Percentiles rank a stretch among this genome's conserved stretches.
Conservation (phyloP, 64 coral and sea anemone genomes). For the Montipora efflorescens region DNA sequence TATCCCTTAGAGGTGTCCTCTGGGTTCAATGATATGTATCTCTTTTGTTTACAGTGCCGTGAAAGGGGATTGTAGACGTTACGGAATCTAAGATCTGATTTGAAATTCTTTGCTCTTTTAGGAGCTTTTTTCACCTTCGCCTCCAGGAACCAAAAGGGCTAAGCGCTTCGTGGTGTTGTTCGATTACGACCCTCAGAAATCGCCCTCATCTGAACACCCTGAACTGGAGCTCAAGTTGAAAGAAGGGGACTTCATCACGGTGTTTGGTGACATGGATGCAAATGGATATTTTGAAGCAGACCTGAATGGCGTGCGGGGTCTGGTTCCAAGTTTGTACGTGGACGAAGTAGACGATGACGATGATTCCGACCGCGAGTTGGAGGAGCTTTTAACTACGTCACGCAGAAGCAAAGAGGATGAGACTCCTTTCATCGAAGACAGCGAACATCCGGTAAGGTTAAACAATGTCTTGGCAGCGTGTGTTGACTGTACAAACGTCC, state of each 20-base stretch:
- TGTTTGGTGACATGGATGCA: slow-evolving; percentile 89
- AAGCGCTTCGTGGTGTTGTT: slow-evolving; percentile 83
- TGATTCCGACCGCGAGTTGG: slow-evolving; percentile 47
- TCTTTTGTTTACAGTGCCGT: not conserved
- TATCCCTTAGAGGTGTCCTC: too few species aligned
- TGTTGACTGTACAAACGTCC: not conserved
- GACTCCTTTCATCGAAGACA: slow-evolving; percentile 31
- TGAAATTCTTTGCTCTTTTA: not conserved
- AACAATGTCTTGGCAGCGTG: not conserved
- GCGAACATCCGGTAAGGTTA: slow-evolving; percentile 10
- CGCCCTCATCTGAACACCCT: slow-evolving; percentile 76
- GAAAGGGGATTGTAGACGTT: not conserved
- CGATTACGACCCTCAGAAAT: slow-evolving; percentile 90
- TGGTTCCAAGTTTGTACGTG: slow-evolving; percentile 88
- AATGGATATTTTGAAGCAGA: slow-evolving; percentile 90
- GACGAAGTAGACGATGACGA: slow-evolving; percentile 77
- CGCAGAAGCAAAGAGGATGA: slow-evolving; percentile 23
- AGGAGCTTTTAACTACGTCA: slow-evolving; percentile 14
- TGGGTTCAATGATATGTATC: not conserved
- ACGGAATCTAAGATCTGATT: not conserved
- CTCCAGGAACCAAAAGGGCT: slow-evolving; percentile 26
- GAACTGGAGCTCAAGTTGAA: slow-evolving; percentile 80
- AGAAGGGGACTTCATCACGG: slow-evolving; percentile 79
- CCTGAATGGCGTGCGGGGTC: slow-evolving; percentile 80
- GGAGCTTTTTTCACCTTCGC: not conserved